Conservation (phyloP, 1,140 invertebrate genomes). For the Teleogryllus occipitalis region DNA sequence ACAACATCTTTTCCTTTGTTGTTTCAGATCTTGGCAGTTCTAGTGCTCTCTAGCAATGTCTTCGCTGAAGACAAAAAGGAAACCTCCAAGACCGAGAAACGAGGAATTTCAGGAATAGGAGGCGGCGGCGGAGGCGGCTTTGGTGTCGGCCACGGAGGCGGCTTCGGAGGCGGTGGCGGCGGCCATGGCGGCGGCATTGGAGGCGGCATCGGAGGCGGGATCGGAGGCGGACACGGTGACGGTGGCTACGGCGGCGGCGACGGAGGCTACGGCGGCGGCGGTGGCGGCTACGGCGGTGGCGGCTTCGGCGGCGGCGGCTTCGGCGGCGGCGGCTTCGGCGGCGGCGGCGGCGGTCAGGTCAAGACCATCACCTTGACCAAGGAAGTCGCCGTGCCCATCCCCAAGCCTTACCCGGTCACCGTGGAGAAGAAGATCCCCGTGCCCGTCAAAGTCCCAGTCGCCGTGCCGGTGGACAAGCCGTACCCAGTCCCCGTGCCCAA, state of each 20-base stretch:
- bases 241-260: constrained; percentile 36
- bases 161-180: background rate
- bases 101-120: background rate
- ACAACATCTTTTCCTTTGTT: background rate
- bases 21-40: background rate
- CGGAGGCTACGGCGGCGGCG: constrained; percentile 8
- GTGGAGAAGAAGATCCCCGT: constrained; percentile 32
- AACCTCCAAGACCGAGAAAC: constrained; percentile 11
- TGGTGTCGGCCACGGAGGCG: background rate
- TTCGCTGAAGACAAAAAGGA: background rate
- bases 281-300: constrained; percentile 15
- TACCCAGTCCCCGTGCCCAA: constrained; percentile 17
- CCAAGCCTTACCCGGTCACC: constrained; percentile 31
- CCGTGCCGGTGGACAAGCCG: constrained; percentile 21
- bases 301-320: constrained; percentile 12
- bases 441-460: background rate
- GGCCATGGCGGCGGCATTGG: background rate
- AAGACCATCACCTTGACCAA: constrained; percentile 20
- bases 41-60: background rate
- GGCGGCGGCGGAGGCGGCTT: background rate
- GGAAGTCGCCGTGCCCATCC: constrained; percentile 32
- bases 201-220: background rate
- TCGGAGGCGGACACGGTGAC: constrained; percentile 21
- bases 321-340: constrained; percentile 27
- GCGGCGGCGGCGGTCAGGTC: constrained; percentile 25